These are phyloP conservation scores for Drosophila lini DNA, from an alignment of 1,140 invertebrate genomes.

Conservation along the genomic window DNA sequence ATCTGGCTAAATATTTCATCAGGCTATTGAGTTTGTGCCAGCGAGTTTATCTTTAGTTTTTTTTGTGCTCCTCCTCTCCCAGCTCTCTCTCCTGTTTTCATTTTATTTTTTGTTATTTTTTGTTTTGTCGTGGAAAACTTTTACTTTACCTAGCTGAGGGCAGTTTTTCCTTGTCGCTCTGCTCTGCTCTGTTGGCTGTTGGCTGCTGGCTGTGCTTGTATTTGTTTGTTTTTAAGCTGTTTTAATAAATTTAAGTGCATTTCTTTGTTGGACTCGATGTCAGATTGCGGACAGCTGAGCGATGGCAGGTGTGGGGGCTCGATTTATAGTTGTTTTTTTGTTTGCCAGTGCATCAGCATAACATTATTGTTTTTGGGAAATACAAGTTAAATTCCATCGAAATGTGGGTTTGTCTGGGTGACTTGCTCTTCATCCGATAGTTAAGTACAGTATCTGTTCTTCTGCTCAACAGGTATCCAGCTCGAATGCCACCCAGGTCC, in stretches of 20 bases:
- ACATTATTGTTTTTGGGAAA: neutral
- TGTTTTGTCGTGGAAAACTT: conserved; percentile 64
- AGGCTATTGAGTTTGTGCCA: conserved; percentile 72
- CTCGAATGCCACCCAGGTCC: conserved; percentile 91
- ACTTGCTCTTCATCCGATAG: neutral
- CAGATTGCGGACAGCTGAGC: conserved; percentile 49
- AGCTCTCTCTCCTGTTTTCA: conserved; percentile 4
- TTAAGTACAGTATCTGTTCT: conserved; percentile 70
- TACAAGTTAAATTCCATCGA: neutral
- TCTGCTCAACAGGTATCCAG: conserved; percentile 85
- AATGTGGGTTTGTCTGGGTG: neutral
- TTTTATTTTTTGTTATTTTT: conserved; percentile 37
- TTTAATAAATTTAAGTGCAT: conserved; percentile 76
- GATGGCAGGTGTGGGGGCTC: conserved; percentile 20
- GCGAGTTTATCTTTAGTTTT: conserved; percentile 73
- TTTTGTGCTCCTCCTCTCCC: neutral
- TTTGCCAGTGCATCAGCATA: conserved; percentile 9
- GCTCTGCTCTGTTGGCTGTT: conserved; percentile 19
- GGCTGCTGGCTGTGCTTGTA: conserved; percentile 30
- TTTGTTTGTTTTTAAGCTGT: conserved; percentile 44
- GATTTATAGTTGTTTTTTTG: conserved; percentile 24
- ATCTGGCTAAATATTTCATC: conserved; percentile 73
- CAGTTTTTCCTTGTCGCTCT: conserved; percentile 40
- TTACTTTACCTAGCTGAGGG: conserved; percentile 52
- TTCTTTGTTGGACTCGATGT: conserved; percentile 54